Percentiles rank a stretch among this genome's conserved stretches.
Evolutionary conservation across 2,113 vertebrate genomes (phyloP).

Genomic region (Cebidichthys violaceus): DNA sequence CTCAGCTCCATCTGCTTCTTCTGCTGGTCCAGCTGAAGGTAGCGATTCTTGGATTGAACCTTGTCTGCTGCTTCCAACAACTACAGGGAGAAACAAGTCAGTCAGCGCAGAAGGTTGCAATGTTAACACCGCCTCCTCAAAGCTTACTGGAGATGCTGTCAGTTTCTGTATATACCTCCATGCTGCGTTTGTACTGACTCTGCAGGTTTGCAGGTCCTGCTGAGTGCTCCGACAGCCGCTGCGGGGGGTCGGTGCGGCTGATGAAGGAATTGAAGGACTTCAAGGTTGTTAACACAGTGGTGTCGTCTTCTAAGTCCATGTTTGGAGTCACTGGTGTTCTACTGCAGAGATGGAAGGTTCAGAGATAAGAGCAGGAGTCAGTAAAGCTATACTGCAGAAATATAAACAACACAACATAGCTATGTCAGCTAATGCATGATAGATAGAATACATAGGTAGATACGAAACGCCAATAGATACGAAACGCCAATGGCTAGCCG

Average conservation of each 20-base stretch:
- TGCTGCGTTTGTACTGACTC: conserved; percentile 88
- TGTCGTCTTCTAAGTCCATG: conserved; percentile 88
- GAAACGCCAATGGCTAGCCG: background rate
- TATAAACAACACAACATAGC: background rate
- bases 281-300: conserved; percentile 90
- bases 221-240: conserved; percentile 61
- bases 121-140: background rate
- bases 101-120: background rate
- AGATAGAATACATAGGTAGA: background rate
- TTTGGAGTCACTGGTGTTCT: background rate
- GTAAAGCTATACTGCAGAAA: background rate
- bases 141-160: background rate
- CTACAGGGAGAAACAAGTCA: conserved; percentile 67
- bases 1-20: conserved; percentile 97
- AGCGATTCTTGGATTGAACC: conserved; percentile 87
- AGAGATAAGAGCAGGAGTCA: background rate
- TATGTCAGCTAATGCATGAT: background rate
- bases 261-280: conserved; percentile 93
- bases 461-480: background rate
- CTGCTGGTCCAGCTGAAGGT: conserved; percentile 92
- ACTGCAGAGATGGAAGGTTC: background rate
- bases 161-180: conserved; percentile 85
- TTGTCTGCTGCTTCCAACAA: conserved; percentile 91
- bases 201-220: conserved; percentile 82
- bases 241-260: conserved; percentile 72